A percentile compares a stretch with the other conserved stretches of the same genome.
Evolutionary conservation across 2,113 vertebrate genomes (phyloP).

Genomic region (Aplodontia rufa): DNA sequence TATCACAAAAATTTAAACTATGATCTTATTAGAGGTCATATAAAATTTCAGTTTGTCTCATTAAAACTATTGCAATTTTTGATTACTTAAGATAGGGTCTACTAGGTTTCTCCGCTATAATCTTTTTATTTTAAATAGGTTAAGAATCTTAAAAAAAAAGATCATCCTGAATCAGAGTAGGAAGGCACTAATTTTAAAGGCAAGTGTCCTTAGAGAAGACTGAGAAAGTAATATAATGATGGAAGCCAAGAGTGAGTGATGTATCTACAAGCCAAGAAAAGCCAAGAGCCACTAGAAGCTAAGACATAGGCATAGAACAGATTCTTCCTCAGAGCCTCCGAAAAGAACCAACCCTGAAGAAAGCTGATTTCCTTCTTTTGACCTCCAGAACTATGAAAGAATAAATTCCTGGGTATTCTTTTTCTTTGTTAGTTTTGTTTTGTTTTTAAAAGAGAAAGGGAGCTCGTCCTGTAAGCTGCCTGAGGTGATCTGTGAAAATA

Average conservation of each 20-base stretch:
- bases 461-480: no score
- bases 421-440: no score
- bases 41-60: neutral
- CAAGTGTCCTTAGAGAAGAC: constrained; percentile 18
- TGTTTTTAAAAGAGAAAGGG: no score
- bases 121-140: constrained; percentile 23
- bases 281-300: neutral
- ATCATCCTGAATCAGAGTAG: constrained; percentile 52
- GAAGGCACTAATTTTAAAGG: constrained; percentile 14
- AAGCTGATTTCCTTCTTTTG: neutral
- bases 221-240: neutral
- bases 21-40: neutral
- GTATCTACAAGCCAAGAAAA: neutral
- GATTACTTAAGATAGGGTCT: neutral
- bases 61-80: neutral
- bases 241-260: neutral
- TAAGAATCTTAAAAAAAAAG: constrained; percentile 56
- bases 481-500: no score
- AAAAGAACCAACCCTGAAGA: neutral
- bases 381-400: neutral
- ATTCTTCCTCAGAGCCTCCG: neutral
- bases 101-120: neutral
- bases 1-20: neutral
- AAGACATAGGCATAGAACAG: neutral
- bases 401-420: neutral